Base-by-base conservation (phyloP, 2,113 vertebrate genomes). In the Psilopsiagon aymara region DNA sequence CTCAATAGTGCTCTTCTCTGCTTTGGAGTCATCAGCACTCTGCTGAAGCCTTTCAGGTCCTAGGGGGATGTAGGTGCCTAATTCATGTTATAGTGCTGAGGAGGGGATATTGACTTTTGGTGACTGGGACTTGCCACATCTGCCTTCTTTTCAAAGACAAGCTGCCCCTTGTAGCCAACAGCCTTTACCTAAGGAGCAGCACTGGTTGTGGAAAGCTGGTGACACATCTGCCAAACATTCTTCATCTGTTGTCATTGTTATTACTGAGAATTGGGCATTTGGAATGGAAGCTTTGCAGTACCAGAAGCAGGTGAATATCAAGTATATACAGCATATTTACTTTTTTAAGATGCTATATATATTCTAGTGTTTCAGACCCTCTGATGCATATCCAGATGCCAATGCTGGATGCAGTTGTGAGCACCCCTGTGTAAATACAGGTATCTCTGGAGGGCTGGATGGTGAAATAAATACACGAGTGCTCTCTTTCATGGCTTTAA, bases 171-270 rank as follows among this genome's bases (percentile, higher is more conserved):
- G 0, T 0, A 11, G 24, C 66, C 41, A 46, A 6, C 5, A 12
- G 31, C 5, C 53, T 53, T 16, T 70, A 52, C 41, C 69, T 15
- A 2, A 43, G 57, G 51, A 75, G 78, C 2, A 41, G 0, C 5
- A 29, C 21, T 19, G 33, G 20, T 29, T 12, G 18, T 15, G 75
- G 75, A 52, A 20, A 35, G 35, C 11, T 17, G 2, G 17, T 39
- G 52, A 3, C 51, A 9, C 4, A 0, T 23, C 60, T 53, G 35
- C 11, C 28, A 39, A 11, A 18, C 0, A 0, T 10, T 35, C 29
- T n/a, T 33, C 6, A 1, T 12, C 37, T 2, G 0, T 1, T 52
- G 41, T 4, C 46, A 3, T 8, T 39, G 0, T 2, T 33, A 2
- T 10, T 11, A 2, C 29, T 49, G 57, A 7, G 67, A 29, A 3